Conservation (phyloP, 2,113 vertebrate species). For the Etheostoma spectabile region DNA sequence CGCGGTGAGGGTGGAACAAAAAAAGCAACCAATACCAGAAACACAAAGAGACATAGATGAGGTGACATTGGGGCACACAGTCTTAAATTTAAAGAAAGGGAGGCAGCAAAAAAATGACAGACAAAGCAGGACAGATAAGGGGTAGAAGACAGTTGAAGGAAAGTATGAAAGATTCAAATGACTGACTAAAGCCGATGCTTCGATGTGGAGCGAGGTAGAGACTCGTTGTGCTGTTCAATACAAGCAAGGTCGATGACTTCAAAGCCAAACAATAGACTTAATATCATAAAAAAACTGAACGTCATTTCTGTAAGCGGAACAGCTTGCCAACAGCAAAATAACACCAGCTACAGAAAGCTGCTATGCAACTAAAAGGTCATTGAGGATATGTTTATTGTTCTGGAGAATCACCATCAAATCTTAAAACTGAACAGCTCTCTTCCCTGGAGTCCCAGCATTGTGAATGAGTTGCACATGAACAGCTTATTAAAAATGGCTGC, state of each 20-base stretch:
- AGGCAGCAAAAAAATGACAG: not conserved
- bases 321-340: not conserved
- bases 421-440: not conserved
- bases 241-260: slow-evolving; percentile 9
- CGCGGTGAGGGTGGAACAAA: slow-evolving; percentile 14
- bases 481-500: slow-evolving; percentile 26
- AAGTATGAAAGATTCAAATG: slow-evolving; percentile 13
- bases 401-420: not conserved
- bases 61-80: not conserved
- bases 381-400: not conserved
- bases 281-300: slow-evolving; percentile 4
- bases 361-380: slow-evolving; percentile 3
- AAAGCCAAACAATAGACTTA: not conserved
- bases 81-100: slow-evolving; percentile 24
- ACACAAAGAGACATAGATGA: slow-evolving; percentile 26
- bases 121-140: not conserved
- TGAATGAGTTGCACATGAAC: slow-evolving; percentile 12
- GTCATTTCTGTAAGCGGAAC: not conserved
- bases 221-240: slow-evolving; percentile 16
- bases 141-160: not conserved
- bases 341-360: not conserved
- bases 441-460: not conserved
- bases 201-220: not conserved
- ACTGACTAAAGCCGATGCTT: not conserved
- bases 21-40: slow-evolving; percentile 14